These are phyloP conservation scores for Acrocephalus arundinaceus DNA, from an alignment of 2,113 vertebrate genomes.

Conservation along the genomic window DNA sequence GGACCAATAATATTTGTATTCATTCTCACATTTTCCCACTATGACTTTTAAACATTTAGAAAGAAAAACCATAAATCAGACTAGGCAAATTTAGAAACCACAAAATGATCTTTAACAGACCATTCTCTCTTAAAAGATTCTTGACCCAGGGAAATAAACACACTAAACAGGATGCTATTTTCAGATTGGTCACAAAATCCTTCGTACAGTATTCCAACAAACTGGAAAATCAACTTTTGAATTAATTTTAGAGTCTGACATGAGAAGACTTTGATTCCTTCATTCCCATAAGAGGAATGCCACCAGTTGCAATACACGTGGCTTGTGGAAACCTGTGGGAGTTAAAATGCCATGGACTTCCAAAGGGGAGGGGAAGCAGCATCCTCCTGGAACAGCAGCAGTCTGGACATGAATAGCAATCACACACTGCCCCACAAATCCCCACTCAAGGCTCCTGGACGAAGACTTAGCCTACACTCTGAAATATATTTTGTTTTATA, in stretches of 20 bases:
- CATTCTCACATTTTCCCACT: conserved; percentile 28
- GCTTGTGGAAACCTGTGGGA: background rate
- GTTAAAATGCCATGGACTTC: background rate
- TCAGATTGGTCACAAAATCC: conserved; percentile 10
- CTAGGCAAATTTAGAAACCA: conserved; percentile 26
- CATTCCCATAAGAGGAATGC: conserved; percentile 38
- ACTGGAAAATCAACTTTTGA: conserved; percentile 14
- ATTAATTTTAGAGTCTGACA: conserved; percentile 50
- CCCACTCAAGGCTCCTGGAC: background rate
- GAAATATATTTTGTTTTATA: background rate
- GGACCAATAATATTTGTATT: background rate
- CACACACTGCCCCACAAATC: background rate
- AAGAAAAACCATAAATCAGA: background rate
- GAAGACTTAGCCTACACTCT: background rate
- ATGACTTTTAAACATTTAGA: conserved; percentile 12
- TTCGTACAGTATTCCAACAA: background rate
- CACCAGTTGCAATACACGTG: background rate
- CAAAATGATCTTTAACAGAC: background rate
- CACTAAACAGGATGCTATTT: conserved; percentile 53
- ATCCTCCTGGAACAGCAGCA: background rate
- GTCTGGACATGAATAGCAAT: fast-evolving
- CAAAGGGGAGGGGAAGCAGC: background rate
- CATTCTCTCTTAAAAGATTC: background rate
- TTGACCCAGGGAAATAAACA: conserved; percentile 52
- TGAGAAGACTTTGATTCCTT: conserved; percentile 35